A percentile compares a stretch with the other conserved stretches of the same genome.
phyloP scores from a whole-genome alignment of 2,797 vertebrate species.

The Mycteria americana region DNA sequence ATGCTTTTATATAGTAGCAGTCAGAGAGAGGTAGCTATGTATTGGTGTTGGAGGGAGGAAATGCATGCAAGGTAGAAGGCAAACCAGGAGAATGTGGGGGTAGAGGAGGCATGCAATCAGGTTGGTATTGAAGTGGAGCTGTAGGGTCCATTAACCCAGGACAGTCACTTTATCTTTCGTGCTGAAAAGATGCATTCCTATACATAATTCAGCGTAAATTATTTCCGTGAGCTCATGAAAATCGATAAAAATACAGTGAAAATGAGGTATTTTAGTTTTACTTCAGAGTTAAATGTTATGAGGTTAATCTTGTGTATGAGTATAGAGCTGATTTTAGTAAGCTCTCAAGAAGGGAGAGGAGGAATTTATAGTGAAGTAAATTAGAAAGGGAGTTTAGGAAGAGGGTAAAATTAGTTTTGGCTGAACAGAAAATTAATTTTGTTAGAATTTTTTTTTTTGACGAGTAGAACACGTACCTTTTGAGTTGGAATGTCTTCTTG shows the following conservation, averaged over 20 bases:
- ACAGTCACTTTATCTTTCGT: not conserved
- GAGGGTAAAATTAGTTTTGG: not conserved
- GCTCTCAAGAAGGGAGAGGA: not conserved
- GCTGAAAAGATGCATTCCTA: not conserved
- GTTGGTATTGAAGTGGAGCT: not conserved
- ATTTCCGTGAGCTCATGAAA: not conserved
- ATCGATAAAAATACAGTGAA: not conserved
- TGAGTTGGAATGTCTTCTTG: not conserved
- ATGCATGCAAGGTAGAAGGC: not conserved
- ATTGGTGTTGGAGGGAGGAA: not conserved
- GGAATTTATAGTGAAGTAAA: not conserved
- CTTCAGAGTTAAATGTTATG: not conserved
- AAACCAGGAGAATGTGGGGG: not conserved
- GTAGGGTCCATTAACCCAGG: not conserved
- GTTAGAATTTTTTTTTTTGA: not conserved
- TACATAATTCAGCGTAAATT: not conserved
- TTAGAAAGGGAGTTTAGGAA: not conserved
- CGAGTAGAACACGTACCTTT: rapidly evolving
- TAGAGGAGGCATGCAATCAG: rapidly evolving
- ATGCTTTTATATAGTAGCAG: not conserved
- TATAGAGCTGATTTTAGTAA: not conserved
- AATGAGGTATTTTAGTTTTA: not conserved
- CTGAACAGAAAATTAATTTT: not conserved
- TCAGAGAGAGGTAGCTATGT: not conserved
- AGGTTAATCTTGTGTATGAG: not conserved